A percentile compares a stretch with the other conserved stretches of the same genome.
Evolutionary conservation across 2,888 invertebrate genomes (phyloP).

Genomic region (Eristalinus aeneus): DNA sequence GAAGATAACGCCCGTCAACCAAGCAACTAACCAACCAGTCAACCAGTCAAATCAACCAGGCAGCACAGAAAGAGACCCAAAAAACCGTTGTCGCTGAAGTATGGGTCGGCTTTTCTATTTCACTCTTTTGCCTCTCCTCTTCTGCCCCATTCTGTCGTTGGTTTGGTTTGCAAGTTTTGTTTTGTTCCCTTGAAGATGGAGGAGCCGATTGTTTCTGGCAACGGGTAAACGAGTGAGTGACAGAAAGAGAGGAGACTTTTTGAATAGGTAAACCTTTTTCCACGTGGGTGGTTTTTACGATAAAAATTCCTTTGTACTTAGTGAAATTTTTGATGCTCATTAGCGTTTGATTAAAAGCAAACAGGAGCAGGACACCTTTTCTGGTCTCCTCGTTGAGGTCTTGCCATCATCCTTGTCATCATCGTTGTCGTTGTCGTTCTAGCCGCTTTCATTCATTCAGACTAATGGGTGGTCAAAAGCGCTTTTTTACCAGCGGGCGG

Average conservation of each 20-base stretch:
- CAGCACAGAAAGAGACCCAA: neutral
- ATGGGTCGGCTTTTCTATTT: slow-evolving; percentile 22
- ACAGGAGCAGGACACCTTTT: slow-evolving; percentile 1
- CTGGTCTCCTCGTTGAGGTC: neutral
- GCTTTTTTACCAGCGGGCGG: neutral
- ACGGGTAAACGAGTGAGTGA: neutral
- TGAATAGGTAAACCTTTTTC: slow-evolving; percentile 49
- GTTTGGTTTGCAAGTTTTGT: neutral
- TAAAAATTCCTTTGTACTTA: slow-evolving; percentile 38
- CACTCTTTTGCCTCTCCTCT: neutral
- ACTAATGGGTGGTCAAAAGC: neutral
- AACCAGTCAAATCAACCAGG: neutral
- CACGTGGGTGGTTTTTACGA: slow-evolving; percentile 25
- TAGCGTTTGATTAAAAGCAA: slow-evolving; percentile 55
- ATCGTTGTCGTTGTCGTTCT: neutral
- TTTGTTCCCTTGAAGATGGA: neutral
- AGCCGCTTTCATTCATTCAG: neutral
- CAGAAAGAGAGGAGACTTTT: neutral
- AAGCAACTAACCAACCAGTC: neutral
- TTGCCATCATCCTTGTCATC: too few species aligned
- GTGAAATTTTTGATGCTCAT: slow-evolving; percentile 42
- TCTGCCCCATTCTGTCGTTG: neutral
- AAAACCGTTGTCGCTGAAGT: neutral
- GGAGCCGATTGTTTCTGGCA: neutral
- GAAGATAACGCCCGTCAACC: neutral